Conservation (phyloP, 2,888 invertebrate genomes). For the Allolobophora icterica region DNA sequence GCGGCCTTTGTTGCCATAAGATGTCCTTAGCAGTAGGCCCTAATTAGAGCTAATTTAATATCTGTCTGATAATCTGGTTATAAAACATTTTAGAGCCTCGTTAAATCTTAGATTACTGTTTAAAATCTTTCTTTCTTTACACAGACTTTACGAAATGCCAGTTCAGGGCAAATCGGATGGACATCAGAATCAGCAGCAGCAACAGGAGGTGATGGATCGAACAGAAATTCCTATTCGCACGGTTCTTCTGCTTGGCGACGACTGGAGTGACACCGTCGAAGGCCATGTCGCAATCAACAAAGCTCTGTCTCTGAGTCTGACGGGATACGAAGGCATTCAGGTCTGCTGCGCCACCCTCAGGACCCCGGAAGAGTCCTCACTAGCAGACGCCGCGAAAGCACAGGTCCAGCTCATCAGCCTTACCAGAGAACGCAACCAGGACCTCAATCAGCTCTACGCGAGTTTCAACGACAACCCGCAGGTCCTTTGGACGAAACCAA, state of each 20-base stretch:
- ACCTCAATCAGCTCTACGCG: constrained; percentile 28
- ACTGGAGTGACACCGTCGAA: constrained; percentile 39
- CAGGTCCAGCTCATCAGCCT: constrained; percentile 41
- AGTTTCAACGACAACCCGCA: constrained; percentile 38
- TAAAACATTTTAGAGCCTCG: too few relatives aligned
- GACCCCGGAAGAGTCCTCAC: background rate
- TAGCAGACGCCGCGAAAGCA: constrained; percentile 34
- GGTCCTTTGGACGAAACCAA: background rate
- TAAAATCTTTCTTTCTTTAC: background rate
- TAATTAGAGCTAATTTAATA: too few relatives aligned
- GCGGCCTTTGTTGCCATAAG: too few relatives aligned
- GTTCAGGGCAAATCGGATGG: background rate
- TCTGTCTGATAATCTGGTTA: too few relatives aligned
- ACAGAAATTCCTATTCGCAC: background rate
- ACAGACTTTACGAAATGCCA: background rate
- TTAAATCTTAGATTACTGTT: too few relatives aligned
- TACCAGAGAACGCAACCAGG: background rate
- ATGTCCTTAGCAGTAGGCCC: too few relatives aligned
- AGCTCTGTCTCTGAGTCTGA: constrained; percentile 40
- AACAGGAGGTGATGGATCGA: background rate
- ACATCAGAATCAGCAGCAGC: background rate
- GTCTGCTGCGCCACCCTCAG: constrained; percentile 43
- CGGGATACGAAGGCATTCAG: constrained; percentile 38
- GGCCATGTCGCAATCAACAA: constrained; percentile 45
- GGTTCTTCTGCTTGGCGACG: constrained; percentile 43